These are phyloP conservation scores for Zophobas atratus DNA, from an alignment of 1,140 invertebrate species.

Conservation along the genomic window DNA sequence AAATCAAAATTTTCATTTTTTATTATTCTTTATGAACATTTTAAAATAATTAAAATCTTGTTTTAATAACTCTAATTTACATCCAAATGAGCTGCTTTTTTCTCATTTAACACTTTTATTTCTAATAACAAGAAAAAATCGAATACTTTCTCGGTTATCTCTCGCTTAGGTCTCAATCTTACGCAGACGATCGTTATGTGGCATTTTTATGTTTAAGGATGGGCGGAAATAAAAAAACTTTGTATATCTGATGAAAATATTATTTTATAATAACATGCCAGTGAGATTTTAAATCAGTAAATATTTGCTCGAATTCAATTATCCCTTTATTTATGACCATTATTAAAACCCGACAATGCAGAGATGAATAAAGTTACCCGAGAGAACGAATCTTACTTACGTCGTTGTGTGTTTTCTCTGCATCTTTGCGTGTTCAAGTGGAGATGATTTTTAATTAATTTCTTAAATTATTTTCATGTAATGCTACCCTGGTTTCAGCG, in stretches of 20 bases:
- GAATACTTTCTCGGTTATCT: background rate
- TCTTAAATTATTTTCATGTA: slow-evolving; percentile 6
- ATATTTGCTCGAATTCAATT: no score
- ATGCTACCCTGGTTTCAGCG: background rate
- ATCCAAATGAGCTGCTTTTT: slow-evolving; percentile 22
- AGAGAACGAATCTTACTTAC: no score
- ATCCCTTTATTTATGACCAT: background rate
- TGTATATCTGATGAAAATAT: no score
- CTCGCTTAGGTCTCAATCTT: background rate
- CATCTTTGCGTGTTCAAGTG: background rate
- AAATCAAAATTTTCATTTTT: slow-evolving; percentile 37
- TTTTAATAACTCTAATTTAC: slow-evolving; percentile 28
- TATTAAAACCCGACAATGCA: background rate
- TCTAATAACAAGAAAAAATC: slow-evolving; percentile 6
- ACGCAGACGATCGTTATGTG: background rate
- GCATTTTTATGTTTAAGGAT: no score
- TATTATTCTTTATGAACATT: slow-evolving; percentile 34
- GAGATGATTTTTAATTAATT: slow-evolving; percentile 9
- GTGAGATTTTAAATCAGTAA: no score
- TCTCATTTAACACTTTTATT: slow-evolving; percentile 26
- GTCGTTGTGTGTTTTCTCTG: no score
- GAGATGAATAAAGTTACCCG: no score
- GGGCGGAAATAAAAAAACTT: no score
- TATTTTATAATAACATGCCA: no score
- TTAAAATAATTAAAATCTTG: slow-evolving; percentile 30